A percentile compares a stretch with the other conserved stretches of the same genome.
Conservation (phyloP, 35 echinoderm and acorn worm genomes). For the Lytechinus pictus region DNA sequence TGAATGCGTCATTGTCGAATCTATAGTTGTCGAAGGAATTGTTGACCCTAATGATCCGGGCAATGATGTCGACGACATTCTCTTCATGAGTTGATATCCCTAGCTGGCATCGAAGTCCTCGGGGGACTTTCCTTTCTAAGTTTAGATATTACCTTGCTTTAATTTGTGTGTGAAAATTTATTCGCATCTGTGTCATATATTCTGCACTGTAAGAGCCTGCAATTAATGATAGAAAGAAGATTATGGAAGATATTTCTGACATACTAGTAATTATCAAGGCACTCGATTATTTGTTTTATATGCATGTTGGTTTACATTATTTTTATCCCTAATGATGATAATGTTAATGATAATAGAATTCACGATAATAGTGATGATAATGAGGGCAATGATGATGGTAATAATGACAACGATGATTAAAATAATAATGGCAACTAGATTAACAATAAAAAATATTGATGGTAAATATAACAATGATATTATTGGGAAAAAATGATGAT, state of each 20-base stretch:
- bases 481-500: too few species aligned
- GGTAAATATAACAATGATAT: too few species aligned
- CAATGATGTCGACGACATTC: neutral
- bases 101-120: neutral
- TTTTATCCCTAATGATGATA: too few species aligned
- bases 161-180: neutral
- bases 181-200: neutral
- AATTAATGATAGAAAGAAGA: neutral
- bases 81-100: neutral
- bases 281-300: too few species aligned
- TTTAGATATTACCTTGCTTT: neutral
- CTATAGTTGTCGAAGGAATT: neutral
- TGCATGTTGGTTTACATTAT: too few species aligned
- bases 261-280: too few species aligned
- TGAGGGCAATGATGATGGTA: too few species aligned
- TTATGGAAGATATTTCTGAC: neutral
- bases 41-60: neutral
- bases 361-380: too few species aligned
- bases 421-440: too few species aligned
- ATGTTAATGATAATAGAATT: too few species aligned
- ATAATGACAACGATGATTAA: too few species aligned
- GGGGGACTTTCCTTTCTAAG: neutral
- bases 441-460: too few species aligned
- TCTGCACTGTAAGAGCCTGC: neutral
- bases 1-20: neutral